Conservation (phyloP, 2,797 vertebrate species). For the Bucorvus abyssinicus region DNA sequence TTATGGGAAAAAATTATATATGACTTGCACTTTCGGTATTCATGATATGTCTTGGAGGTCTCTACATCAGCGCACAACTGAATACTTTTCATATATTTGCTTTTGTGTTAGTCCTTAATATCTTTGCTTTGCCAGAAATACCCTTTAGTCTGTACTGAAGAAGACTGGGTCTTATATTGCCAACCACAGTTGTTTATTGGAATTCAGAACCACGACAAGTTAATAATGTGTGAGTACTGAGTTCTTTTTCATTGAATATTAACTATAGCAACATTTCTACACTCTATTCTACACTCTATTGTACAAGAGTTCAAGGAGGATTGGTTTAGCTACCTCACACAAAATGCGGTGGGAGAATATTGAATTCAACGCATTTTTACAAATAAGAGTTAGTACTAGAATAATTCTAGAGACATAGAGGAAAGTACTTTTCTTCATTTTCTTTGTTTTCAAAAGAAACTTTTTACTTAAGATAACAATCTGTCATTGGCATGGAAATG, state of each 20-base stretch:
- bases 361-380: background rate
- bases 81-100: background rate
- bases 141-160: background rate
- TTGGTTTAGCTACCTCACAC: background rate
- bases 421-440: background rate
- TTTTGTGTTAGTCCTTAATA: background rate
- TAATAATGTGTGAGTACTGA: background rate
- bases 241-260: background rate
- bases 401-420: background rate
- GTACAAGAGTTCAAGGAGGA: background rate
- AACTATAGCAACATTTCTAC: background rate
- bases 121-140: background rate
- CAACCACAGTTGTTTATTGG: background rate
- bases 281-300: background rate
- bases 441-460: slow-evolving; percentile 7
- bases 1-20: background rate
- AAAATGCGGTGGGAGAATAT: background rate
- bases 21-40: too few relatives aligned
- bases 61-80: background rate
- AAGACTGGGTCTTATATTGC: background rate
- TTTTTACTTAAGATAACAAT: slow-evolving; percentile 27
- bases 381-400: background rate
- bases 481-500: too few relatives aligned
- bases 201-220: background rate
- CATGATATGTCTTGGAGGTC: background rate